Evolutionary conservation across 1,140 invertebrate genomes (phyloP).

Genomic region (Drosophila ananassae): DNA sequence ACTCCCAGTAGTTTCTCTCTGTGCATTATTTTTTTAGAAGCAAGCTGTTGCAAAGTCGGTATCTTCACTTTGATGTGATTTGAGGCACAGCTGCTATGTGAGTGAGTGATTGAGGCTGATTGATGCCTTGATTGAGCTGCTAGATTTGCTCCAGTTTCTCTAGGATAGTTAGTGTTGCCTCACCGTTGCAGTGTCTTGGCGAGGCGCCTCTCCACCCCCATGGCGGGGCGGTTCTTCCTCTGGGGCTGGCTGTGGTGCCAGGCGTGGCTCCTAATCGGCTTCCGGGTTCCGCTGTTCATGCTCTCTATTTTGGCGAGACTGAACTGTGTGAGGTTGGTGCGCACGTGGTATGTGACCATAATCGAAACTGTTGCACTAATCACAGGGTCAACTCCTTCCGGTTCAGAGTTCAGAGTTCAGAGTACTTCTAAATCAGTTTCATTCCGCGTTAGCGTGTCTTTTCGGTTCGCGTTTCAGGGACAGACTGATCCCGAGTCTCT

Average conservation of each 20-base stretch:
- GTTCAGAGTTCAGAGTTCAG: not conserved
- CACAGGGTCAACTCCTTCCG: not conserved
- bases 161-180: slow-evolving; percentile 7
- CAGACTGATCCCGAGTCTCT: slow-evolving; percentile 56
- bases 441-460: slow-evolving; percentile 15
- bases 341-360: slow-evolving; percentile 47
- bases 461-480: slow-evolving; percentile 10
- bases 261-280: slow-evolving; percentile 14
- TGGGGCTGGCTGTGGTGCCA: slow-evolving; percentile 11
- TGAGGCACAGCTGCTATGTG: slow-evolving; percentile 7
- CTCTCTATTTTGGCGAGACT: slow-evolving; percentile 22
- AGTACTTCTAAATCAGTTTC: not conserved
- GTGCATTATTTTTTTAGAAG: not conserved
- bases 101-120: slow-evolving; percentile 22
- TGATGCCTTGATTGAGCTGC: not conserved
- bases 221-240: not conserved
- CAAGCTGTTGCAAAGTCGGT: not conserved
- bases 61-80: slow-evolving; percentile 9
- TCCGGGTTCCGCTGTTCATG: slow-evolving; percentile 43
- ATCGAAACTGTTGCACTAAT: slow-evolving; percentile 20
- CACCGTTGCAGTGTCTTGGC: slow-evolving; percentile 49
- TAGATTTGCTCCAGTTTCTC: not conserved
- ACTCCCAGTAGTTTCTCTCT: not conserved
- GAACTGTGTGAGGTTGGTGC: slow-evolving; percentile 33
- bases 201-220: not conserved